These are phyloP conservation scores for Tenodera sinensis DNA, from an alignment of 2,888 invertebrate species.

Conservation along the genomic window DNA sequence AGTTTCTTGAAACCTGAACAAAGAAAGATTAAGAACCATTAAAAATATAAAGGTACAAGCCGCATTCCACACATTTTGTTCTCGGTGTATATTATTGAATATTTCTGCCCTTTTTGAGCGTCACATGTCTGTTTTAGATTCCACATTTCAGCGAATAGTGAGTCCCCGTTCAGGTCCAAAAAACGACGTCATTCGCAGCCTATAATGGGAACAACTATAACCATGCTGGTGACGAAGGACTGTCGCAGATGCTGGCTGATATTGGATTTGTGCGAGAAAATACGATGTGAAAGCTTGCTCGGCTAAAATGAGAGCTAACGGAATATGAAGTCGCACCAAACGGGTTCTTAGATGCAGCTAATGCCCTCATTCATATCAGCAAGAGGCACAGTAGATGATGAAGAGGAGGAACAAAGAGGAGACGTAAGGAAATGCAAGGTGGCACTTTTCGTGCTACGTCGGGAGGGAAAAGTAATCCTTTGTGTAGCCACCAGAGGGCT, in stretches of 20 bases:
- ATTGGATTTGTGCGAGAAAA: background rate
- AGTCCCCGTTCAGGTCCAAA: too few species aligned
- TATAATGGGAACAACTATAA: background rate
- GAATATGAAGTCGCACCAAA: background rate
- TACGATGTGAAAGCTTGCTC: background rate
- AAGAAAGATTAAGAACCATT: too few species aligned
- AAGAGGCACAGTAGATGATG: background rate
- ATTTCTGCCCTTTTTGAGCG: too few species aligned
- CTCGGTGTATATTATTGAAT: too few species aligned
- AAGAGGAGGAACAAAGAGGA: background rate
- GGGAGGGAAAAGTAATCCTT: background rate
- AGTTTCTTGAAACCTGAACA: too few species aligned
- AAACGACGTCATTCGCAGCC: too few species aligned
- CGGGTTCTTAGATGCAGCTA: background rate
- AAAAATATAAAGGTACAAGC: too few species aligned
- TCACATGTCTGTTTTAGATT: too few species aligned
- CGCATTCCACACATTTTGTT: too few species aligned
- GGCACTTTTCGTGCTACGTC: background rate
- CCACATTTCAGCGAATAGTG: too few species aligned
- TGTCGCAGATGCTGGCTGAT: background rate
- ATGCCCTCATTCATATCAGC: background rate
- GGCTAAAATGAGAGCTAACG: background rate
- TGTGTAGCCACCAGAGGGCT: background rate
- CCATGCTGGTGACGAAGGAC: background rate
- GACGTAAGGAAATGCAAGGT: background rate